Percentiles rank a stretch among this genome's conserved stretches.
Conservation (phyloP, 2,888 invertebrate genomes). For the Drosophila mercatorum region DNA sequence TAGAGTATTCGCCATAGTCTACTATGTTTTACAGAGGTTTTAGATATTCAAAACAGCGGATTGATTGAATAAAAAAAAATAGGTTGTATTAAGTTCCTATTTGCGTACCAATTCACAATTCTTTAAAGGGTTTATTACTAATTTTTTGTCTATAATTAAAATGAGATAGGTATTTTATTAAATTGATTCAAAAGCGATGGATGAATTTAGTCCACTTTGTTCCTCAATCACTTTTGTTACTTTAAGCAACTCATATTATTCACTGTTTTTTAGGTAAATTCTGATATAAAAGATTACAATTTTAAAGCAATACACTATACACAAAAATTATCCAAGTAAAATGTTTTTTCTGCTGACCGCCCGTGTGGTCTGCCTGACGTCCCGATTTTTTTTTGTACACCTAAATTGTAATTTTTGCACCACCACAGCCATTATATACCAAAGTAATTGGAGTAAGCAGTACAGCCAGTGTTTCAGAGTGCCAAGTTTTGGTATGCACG, state of each 20-base stretch:
- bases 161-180: slow-evolving; percentile 5
- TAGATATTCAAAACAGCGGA: neutral
- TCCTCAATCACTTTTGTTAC: neutral
- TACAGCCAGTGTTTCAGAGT: slow-evolving; percentile 52
- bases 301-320: slow-evolving; percentile 9
- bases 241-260: slow-evolving; percentile 9
- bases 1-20: slow-evolving; percentile 5
- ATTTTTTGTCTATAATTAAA: slow-evolving; percentile 14
- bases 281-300: slow-evolving; percentile 5
- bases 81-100: slow-evolving; percentile 9
- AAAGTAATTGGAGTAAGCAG: slow-evolving; percentile 75
- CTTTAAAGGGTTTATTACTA: neutral
- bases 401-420: slow-evolving; percentile 84
- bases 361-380: slow-evolving; percentile 49
- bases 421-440: slow-evolving; percentile 70
- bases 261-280: slow-evolving; percentile 3
- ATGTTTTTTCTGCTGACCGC: slow-evolving; percentile 31
- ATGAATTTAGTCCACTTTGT: slow-evolving; percentile 17
- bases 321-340: slow-evolving; percentile 17
- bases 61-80: slow-evolving; percentile 12
- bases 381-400: slow-evolving; percentile 83
- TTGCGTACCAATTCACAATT: neutral
- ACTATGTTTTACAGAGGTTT: neutral
- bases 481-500: slow-evolving; percentile 41
- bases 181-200: slow-evolving; percentile 1